Base-by-base conservation (phyloP, 2,113 vertebrate species). In the Sigmodon hispidus region DNA sequence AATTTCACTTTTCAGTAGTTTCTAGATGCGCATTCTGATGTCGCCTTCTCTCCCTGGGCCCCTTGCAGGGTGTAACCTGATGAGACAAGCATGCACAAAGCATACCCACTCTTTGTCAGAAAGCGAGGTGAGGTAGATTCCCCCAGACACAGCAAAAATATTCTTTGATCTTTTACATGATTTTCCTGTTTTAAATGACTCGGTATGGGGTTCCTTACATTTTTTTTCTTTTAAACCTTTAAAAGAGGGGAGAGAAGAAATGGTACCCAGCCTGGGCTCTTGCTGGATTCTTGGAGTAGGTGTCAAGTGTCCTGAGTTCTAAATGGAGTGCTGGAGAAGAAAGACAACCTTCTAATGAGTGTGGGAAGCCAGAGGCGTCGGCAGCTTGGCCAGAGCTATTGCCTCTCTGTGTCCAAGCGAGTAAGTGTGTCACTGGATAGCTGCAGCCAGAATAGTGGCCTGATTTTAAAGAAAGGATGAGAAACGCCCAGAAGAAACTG, bases 381-480 rank as follows among this genome's bases (percentile, higher is more conserved):
- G 17, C 87, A 52, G 24, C 70, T 69, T 12, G 4, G 92, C 92
- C 70, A 29, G 96, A 93, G 91, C 86, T 93, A 48, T 22, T 50
- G 79, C 89, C 80, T 77, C 85, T 87, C 92, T 2, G 0, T 45
- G 77, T 91, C 94, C 83, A 84, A 84, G 40, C 81, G 26, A 63
- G 81, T 91, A 89, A 92, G 91, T 7, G 26, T 80, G 96, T 96
- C 61, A 97, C 94, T 63, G 84, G 90, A 95, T 90, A 95, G 93
- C 87, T 19, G 1, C 9, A 3, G 91, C 93, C 63, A 3, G 57
- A 79, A 73, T 16, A 50, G 87, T 96, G 95, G 94, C 96, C 97
- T 97, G 96, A 96, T 97, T 98, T 96, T 93, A n/a, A 96, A 13
- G 34, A 26, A 2, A 93, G 92, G 75, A 45, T 13, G 85, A 93